A percentile compares a stretch with the other conserved stretches of the same genome.
These are phyloP conservation scores for Rhizoglyphus robini DNA, from an alignment of 1,140 invertebrate species.

Conservation along the genomic window DNA sequence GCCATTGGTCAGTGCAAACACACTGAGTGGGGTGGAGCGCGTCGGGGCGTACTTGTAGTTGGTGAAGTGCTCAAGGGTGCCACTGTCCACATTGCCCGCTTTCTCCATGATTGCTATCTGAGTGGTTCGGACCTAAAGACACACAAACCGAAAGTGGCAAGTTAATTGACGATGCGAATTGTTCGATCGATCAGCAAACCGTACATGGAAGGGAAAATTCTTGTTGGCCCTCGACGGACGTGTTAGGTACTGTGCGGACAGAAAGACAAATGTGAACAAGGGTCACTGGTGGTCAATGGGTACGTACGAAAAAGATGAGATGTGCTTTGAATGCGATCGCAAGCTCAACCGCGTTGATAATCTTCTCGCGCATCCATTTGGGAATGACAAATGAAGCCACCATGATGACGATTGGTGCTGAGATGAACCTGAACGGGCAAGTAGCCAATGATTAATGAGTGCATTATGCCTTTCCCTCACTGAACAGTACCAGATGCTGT, in stretches of 20 bases:
- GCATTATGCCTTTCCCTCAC: not conserved
- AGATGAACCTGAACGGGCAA: slow-evolving; percentile 46
- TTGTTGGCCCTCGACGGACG: slow-evolving; percentile 62
- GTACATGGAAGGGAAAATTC: slow-evolving; percentile 66
- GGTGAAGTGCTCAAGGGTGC: slow-evolving; percentile 21
- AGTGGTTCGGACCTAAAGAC: slow-evolving; percentile 47
- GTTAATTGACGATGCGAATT: not conserved
- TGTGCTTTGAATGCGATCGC: slow-evolving; percentile 62
- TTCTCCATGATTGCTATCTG: slow-evolving; percentile 35
- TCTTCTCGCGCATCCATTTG: slow-evolving; percentile 78
- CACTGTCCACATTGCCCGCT: slow-evolving; percentile 8
- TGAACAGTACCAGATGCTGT: slow-evolving; percentile 51
- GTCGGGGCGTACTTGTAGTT: slow-evolving; percentile 23
- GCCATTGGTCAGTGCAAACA: slow-evolving; percentile 1
- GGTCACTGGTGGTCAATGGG: too few species aligned
- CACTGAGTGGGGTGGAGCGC: not conserved
- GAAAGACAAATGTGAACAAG: slow-evolving; percentile 5
- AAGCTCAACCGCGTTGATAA: slow-evolving; percentile 61
- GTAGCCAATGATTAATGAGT: not conserved
- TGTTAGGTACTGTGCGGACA: slow-evolving; percentile 51
- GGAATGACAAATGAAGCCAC: slow-evolving; percentile 67
- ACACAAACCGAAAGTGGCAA: not conserved
- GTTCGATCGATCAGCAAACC: not conserved
- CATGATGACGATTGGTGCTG: slow-evolving; percentile 60
- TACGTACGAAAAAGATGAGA: slow-evolving; percentile 55